Evolutionary conservation across 2,888 invertebrate genomes (phyloP), one percentile per base, ranked within the genome.

Genomic region (Tryphoninae sp.): DNA sequence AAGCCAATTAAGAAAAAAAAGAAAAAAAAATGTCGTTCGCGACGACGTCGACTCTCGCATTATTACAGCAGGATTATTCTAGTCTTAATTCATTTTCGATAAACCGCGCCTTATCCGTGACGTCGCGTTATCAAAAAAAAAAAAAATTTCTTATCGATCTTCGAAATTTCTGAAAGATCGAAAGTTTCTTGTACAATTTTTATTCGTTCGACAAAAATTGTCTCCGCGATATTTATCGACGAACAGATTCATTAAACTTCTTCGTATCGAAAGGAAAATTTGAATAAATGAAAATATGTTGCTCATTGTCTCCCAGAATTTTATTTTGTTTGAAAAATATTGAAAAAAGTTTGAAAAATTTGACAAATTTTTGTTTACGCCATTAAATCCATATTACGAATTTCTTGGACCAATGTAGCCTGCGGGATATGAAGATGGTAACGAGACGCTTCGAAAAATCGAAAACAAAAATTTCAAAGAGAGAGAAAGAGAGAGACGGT

Each of bases 31-130:
- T 11, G 59, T 51, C 76, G 55, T n/a, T 69, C 40, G 16, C 33
- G 33, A 72, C 78, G 33, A 53, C 23, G 59, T 51, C 62, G 40
- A 49, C 71, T 42, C 16, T 51, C 67, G 65, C 65, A 81, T 80
- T 81, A 80, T 74, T 74, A 81, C 75, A 49, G 75, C 74, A 75
- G 0, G 33, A 33, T 78, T 62, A 81, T 33, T 33, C 33, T 33
- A 4, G 33, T 33, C 33, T 26, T 33, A 33, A 26, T 8, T 71
- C 59, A 53, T 71, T 71, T 53, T 64, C 58, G 51, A 33, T 65
- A 71, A 74, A 81, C 74, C 81, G 71, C 53, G 45, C 40, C 71
- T 67, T 59, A 76, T 71, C 22, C 55, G 53, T 58, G 62, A 71
- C 19, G 58, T 40, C 40, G 67, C 16, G 33, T 33, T 33, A 33